phyloP scores from a whole-genome alignment of 2,113 vertebrate species.

The Leuciscus idus region DNA sequence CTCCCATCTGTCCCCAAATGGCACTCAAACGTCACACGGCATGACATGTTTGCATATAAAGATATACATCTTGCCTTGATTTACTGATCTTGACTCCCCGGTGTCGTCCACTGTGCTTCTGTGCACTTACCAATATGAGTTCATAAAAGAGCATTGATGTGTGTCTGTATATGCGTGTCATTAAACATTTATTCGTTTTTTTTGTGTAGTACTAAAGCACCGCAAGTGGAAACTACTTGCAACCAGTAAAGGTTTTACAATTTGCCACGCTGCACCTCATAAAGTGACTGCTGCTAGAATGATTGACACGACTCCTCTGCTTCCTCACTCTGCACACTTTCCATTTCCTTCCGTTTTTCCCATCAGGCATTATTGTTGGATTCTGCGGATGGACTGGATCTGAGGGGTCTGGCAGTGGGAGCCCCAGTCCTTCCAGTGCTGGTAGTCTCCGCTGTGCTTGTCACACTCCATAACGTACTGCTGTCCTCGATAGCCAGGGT shows the following conservation, averaged over 20 bases:
- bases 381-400: constrained; percentile 61
- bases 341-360: neutral
- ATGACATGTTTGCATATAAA: constrained; percentile 23
- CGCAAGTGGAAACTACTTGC: neutral
- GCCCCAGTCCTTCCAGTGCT: constrained; percentile 61
- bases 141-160: neutral
- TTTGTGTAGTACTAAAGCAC: neutral
- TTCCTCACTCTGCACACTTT: neutral
- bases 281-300: constrained; percentile 11
- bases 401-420: constrained; percentile 62
- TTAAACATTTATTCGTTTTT: neutral
- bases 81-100: neutral
- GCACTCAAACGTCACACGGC: constrained; percentile 48
- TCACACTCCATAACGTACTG: constrained; percentile 66
- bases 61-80: neutral
- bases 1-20: constrained; percentile 53
- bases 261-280: constrained; percentile 14
- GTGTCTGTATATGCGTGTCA: neutral
- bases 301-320: neutral
- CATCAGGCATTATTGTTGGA: constrained; percentile 52
- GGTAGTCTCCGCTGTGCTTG: constrained; percentile 59
- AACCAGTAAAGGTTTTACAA: neutral
- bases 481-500: constrained; percentile 61
- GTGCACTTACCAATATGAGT: neutral
- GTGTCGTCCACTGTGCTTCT: neutral